Percentiles rank a stretch among this genome's conserved stretches.
phyloP scores from a whole-genome alignment of 1,140 invertebrate species.

The Drosophila yakuba region DNA sequence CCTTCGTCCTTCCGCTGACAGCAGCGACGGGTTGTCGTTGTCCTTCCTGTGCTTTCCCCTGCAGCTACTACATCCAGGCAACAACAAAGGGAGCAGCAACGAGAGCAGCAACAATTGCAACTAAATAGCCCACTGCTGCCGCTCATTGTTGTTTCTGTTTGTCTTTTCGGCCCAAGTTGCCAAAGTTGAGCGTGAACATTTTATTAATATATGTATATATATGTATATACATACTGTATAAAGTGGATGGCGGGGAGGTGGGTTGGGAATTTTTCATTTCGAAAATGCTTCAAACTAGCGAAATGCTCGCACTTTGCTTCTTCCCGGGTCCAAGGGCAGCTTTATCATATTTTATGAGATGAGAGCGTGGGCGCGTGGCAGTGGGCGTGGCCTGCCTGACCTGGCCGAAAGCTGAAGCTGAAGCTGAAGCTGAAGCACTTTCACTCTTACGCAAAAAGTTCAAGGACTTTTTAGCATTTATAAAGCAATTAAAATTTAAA shows the following conservation, averaged over 20 bases:
- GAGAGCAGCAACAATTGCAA: slow-evolving; percentile 58
- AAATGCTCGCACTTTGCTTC: slow-evolving; percentile 49
- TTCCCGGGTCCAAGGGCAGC: slow-evolving; percentile 62
- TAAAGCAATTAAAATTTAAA: slow-evolving; percentile 85
- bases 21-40: slow-evolving; percentile 37
- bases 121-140: slow-evolving; percentile 72
- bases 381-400: slow-evolving; percentile 5
- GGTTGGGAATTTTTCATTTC: slow-evolving; percentile 43
- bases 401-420: slow-evolving; percentile 27
- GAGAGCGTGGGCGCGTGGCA: slow-evolving; percentile 4
- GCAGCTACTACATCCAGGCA: slow-evolving; percentile 14
- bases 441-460: slow-evolving; percentile 76
- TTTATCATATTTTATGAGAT: slow-evolving; percentile 58
- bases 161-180: slow-evolving; percentile 57
- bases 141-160: slow-evolving; percentile 67
- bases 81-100: slow-evolving; percentile 16
- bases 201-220: slow-evolving; percentile 71
- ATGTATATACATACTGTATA: slow-evolving; percentile 13
- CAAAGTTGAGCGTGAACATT: slow-evolving; percentile 77
- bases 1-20: slow-evolving; percentile 19
- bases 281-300: slow-evolving; percentile 74
- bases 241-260: background rate
- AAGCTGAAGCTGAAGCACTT: slow-evolving; percentile 47
- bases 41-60: slow-evolving; percentile 69
- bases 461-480: slow-evolving; percentile 84